Base-by-base conservation (phyloP, 2,797 vertebrate species). In the Sebastes iracundus region DNA sequence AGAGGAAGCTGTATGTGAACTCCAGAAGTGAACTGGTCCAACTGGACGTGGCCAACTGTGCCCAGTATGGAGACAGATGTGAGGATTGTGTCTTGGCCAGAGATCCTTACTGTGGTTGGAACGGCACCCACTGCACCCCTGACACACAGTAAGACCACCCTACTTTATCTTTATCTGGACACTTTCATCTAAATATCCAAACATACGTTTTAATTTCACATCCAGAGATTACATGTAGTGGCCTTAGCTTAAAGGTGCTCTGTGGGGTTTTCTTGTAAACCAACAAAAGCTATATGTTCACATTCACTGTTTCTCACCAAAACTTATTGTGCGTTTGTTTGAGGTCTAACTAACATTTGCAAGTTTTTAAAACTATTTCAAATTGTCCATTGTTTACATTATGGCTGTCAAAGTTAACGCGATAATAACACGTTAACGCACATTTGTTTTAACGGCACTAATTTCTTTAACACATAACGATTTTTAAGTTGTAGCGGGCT, bases 21-120 rank as follows among this genome's bases (percentile, higher is more conserved):
- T 85, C 88, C 12, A n/a, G 23, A 63, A 68, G 4, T 5, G 82
- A 95, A 65, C 33, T 96, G 75, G 81, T 90, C 61, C 92, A 94
- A 35, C n/a, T 96, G 27, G 82, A 95, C 22, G 79, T 93, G 68
- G 66, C 7, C 7, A 81, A 81, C 77, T 96, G 96, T 81, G 1
- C 5, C 2, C 33, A 55, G 3, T 96, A 96, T 42, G 94, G 94
- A 65, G 5, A 87, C 1, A 75, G 16, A 3, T 95, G 94, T 72
- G 12, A 74, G 14, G 77, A 88, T 0, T 96, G 95, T 20, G n/a
- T 89, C 12, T 66, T 94, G 59, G 91, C 96, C 67, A 84, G 89
- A 81, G 95, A 96, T 68, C 96, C 96, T 0, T 89, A 96, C 90
- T 96, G 96, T 25, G 11, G 73, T 77, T 96, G 96, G 95, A 10